A percentile compares a stretch with the other conserved stretches of the same genome.
phyloP scores from a whole-genome alignment of 2,113 vertebrate genomes.

The Ptilonorhynchus violaceus region DNA sequence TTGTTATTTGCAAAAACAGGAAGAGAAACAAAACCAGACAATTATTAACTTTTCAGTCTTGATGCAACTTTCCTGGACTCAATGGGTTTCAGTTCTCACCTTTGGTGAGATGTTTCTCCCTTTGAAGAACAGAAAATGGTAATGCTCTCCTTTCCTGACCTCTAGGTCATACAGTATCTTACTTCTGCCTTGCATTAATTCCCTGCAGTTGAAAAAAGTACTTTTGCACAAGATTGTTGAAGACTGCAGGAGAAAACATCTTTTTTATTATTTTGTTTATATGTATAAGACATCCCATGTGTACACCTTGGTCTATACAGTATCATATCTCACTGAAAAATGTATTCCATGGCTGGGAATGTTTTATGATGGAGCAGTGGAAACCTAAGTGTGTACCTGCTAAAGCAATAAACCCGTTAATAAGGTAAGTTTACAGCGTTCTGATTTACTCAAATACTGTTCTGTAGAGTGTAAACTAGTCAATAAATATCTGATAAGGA shows the following conservation, averaged over 20 bases:
- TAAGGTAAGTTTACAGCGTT: slow-evolving; percentile 42
- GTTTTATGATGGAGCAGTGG: slow-evolving; percentile 24
- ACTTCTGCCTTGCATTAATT: not conserved
- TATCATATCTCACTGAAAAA: slow-evolving; percentile 26
- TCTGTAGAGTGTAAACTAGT: slow-evolving; percentile 10
- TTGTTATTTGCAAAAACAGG: not conserved
- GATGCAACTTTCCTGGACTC: not conserved
- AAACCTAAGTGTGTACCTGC: slow-evolving; percentile 42
- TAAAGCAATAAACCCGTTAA: slow-evolving; percentile 37
- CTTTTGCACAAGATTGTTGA: not conserved
- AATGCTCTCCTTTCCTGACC: not conserved
- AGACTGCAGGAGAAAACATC: not conserved
- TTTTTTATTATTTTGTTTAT: not conserved
- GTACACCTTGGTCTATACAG: not conserved
- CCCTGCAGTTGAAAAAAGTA: not conserved
- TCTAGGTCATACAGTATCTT: not conserved
- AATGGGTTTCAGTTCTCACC: not conserved
- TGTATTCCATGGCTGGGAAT: not conserved
- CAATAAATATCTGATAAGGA: slow-evolving; percentile 56
- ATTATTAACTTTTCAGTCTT: not conserved
- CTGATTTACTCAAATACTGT: slow-evolving; percentile 44
- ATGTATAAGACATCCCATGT: not conserved
- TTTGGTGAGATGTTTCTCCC: not conserved
- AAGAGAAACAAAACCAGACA: not conserved
- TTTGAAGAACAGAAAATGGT: not conserved